A percentile compares a stretch with the other conserved stretches of the same genome.
Conservation (phyloP, 1,140 invertebrate species). For the Helicoverpa zea region DNA sequence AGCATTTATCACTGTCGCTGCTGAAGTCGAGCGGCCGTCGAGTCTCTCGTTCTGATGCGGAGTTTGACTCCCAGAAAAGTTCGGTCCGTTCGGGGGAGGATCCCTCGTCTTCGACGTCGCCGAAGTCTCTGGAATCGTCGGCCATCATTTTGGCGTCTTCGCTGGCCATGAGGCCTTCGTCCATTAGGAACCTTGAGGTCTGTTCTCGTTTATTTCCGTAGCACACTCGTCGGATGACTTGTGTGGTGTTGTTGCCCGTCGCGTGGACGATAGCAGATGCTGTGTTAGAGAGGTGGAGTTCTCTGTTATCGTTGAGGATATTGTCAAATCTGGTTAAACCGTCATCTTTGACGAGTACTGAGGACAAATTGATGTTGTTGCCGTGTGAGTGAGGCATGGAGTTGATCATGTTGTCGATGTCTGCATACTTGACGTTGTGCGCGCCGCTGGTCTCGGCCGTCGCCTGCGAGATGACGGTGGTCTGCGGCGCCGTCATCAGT, state of each 20-base stretch:
- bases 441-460: constrained; percentile 55
- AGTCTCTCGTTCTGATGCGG: constrained; percentile 76
- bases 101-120: constrained; percentile 74
- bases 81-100: constrained; percentile 81
- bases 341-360: constrained; percentile 76
- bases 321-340: constrained; percentile 72
- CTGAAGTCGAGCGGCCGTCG: constrained; percentile 80
- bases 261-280: constrained; percentile 76
- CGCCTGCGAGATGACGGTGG: constrained; percentile 80
- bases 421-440: constrained; percentile 68
- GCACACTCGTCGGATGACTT: constrained; percentile 78
- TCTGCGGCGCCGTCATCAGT: constrained; percentile 75
- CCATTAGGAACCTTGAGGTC: constrained; percentile 68
- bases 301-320: constrained; percentile 74
- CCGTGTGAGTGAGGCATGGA: constrained; percentile 53
- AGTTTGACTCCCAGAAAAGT: constrained; percentile 84
- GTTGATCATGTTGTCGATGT: constrained; percentile 74
- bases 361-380: constrained; percentile 66
- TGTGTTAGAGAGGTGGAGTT: constrained; percentile 74
- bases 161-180: constrained; percentile 70
- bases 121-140: constrained; percentile 73
- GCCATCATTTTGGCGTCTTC: constrained; percentile 78
- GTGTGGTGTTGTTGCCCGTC: constrained; percentile 70
- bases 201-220: constrained; percentile 71
- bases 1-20: constrained; percentile 85